These are phyloP conservation scores for Fundulus diaphanus DNA, from an alignment of 2,797 vertebrate species.

Conservation along the genomic window DNA sequence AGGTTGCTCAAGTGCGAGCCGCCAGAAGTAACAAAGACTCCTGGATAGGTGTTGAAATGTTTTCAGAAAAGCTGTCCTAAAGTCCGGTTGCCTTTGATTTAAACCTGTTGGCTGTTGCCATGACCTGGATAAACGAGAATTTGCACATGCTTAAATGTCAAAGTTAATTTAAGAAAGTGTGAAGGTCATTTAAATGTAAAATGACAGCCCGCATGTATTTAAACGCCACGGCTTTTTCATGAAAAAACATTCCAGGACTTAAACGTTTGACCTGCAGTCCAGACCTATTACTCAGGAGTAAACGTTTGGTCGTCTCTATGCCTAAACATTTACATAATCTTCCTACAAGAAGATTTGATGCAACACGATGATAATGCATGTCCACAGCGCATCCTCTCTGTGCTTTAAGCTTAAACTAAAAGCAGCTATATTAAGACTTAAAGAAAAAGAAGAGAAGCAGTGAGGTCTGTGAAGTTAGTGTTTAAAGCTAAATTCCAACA, in stretches of 20 bases:
- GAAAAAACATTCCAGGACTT: not conserved
- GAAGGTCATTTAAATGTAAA: not conserved
- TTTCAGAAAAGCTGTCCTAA: too few species aligned
- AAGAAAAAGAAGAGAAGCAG: not conserved
- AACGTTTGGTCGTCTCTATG: not conserved
- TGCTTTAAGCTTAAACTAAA: not conserved
- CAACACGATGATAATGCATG: not conserved
- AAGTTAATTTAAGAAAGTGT: not conserved
- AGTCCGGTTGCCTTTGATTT: too few species aligned
- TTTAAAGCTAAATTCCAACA: not conserved
- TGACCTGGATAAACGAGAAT: too few species aligned
- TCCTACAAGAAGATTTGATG: not conserved
- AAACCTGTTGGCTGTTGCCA: too few species aligned
- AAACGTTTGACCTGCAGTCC: not conserved
- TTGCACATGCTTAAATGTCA: too few species aligned
- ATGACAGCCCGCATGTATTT: not conserved
- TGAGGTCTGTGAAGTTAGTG: not conserved
- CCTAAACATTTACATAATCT: slow-evolving; percentile 6
- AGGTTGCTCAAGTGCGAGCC: too few species aligned
- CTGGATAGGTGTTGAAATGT: too few species aligned
- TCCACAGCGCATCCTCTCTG: not conserved
- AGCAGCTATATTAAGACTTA: not conserved
- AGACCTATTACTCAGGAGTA: slow-evolving; percentile 2
- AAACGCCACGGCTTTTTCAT: not conserved
- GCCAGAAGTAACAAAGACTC: too few species aligned